phyloP scores from a whole-genome alignment of 2,888 invertebrate species.

The Acleris laterana region DNA sequence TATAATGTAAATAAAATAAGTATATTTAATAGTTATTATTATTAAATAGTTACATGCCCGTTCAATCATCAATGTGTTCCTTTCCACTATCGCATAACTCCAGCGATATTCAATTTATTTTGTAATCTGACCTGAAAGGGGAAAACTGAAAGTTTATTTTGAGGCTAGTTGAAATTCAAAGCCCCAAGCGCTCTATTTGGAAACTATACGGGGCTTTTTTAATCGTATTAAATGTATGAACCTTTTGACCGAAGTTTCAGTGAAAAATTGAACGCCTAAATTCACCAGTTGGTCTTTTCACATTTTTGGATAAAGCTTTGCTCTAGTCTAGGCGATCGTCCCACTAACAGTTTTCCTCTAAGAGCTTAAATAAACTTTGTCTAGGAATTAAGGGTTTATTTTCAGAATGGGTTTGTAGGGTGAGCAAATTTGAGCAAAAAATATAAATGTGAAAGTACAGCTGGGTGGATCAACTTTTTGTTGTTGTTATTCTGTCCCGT shows the following conservation, averaged over 20 bases:
- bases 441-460: too few relatives aligned
- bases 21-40: too few relatives aligned
- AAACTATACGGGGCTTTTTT: conserved; percentile 11
- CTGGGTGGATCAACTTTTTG: too few relatives aligned
- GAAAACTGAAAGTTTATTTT: neutral
- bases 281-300: conserved; percentile 1
- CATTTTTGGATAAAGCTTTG: neutral
- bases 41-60: too few relatives aligned
- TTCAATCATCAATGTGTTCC: too few relatives aligned
- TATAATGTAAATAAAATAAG: too few relatives aligned
- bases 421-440: too few relatives aligned
- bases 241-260: conserved; percentile 3
- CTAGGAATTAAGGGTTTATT: too few relatives aligned
- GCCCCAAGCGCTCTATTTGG: conserved; percentile 7
- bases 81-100: neutral
- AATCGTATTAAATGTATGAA: conserved; percentile 11
- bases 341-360: neutral
- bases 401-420: too few relatives aligned
- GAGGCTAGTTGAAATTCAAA: conserved; percentile 9
- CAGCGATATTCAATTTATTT: neutral
- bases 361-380: neutral
- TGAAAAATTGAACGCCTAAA: neutral
- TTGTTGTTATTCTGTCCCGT: too few relatives aligned
- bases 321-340: neutral
- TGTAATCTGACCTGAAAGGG: neutral